A percentile compares a stretch with the other conserved stretches of the same genome.
Evolutionary conservation across 2,888 invertebrate genomes (phyloP).

Genomic region (Octodonta nipae): DNA sequence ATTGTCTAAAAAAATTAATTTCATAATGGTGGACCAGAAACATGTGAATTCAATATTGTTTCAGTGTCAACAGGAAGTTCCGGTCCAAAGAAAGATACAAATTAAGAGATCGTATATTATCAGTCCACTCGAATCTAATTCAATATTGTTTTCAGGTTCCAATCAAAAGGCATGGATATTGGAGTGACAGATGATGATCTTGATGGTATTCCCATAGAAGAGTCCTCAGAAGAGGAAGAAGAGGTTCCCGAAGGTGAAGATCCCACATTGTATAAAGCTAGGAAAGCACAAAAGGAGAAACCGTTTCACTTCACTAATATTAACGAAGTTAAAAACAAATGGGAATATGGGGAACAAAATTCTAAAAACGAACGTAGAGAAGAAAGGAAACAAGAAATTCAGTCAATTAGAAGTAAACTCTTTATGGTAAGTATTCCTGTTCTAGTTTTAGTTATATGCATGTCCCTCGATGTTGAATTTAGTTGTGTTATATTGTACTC

Average conservation of each 20-base stretch:
- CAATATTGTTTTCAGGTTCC: too few relatives aligned
- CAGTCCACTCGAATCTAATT: too few relatives aligned
- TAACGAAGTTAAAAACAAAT: conserved; percentile 70
- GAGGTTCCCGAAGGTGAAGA: conserved; percentile 43
- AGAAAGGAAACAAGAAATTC: conserved; percentile 78
- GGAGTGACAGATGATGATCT: conserved; percentile 64
- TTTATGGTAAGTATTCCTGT: conserved; percentile 51
- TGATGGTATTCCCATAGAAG: conserved; percentile 59
- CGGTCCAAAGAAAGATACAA: too few relatives aligned
- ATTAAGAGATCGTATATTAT: too few relatives aligned
- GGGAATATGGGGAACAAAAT: conserved; percentile 53
- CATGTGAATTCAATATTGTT: too few relatives aligned
- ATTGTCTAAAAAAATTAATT: too few relatives aligned
- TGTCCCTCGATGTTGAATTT: too few relatives aligned
- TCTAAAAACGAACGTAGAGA: conserved; percentile 56
- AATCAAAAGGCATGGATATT: conserved; percentile 69
- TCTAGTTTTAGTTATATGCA: conserved; percentile 2
- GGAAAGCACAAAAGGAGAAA: conserved; percentile 51
- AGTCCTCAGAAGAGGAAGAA: conserved; percentile 49
- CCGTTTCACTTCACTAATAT: conserved; percentile 70
- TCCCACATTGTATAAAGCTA: conserved; percentile 32
- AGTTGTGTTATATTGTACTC: too few relatives aligned
- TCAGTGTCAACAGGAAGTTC: too few relatives aligned
- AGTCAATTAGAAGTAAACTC: conserved; percentile 68
- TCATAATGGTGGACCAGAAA: too few relatives aligned